Percentiles rank a stretch among this genome's conserved stretches.
Evolutionary conservation across 2,797 vertebrate genomes (phyloP).

Genomic region (Hydrophis major): DNA sequence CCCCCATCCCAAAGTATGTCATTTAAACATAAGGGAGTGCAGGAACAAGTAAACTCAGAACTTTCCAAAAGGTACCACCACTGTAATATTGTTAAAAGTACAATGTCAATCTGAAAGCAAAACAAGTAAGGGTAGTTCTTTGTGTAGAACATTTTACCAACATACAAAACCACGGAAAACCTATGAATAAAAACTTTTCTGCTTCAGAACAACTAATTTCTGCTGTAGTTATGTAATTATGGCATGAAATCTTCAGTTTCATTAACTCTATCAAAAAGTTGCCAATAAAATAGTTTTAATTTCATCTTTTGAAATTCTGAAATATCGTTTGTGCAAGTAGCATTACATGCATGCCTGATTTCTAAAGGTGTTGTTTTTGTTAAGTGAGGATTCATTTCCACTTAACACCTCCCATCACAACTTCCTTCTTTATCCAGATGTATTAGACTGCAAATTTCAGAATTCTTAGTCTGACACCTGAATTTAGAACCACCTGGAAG

Average conservation of each 20-base stretch:
- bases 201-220: not conserved
- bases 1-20: not conserved
- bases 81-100: not conserved
- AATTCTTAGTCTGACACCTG: not conserved
- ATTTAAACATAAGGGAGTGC: not conserved
- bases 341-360: not conserved
- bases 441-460: not conserved
- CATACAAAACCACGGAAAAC: not conserved
- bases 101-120: not conserved
- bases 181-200: not conserved
- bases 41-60: not conserved
- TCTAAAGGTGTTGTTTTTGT: not conserved
- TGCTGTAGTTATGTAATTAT: not conserved
- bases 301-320: not conserved
- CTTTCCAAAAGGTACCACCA: not conserved
- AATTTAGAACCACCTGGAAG: not conserved
- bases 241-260: not conserved
- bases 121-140: not conserved
- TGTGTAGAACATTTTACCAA: not conserved
- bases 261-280: not conserved
- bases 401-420: not conserved
- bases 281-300: not conserved
- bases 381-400: not conserved
- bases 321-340: not conserved
- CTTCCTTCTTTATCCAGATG: not conserved